Evolutionary conservation across 2,888 invertebrate species (phyloP).

Genomic region (Fissipunctia ypsillon): DNA sequence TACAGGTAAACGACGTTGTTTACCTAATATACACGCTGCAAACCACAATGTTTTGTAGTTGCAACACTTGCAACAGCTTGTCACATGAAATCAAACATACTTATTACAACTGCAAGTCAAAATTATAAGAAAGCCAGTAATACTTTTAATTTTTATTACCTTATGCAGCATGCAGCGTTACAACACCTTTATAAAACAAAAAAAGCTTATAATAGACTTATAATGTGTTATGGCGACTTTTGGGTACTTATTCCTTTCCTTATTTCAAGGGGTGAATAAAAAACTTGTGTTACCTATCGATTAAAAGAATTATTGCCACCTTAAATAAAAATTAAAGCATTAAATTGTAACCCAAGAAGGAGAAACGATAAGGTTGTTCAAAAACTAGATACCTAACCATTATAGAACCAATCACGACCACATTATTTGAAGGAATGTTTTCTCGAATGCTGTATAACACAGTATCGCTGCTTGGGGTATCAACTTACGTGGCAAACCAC

Average conservation of each 20-base stretch:
- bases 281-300: neutral
- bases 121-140: conserved; percentile 5
- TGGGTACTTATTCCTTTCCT: neutral
- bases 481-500: conserved; percentile 42
- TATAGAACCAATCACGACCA: conserved; percentile 24
- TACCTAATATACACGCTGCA: conserved; percentile 21
- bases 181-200: conserved; percentile 3
- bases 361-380: conserved; percentile 14
- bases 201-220: neutral
- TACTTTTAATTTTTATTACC: conserved; percentile 26
- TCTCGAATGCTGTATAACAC: conserved; percentile 26
- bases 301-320: neutral
- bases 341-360: conserved; percentile 11
- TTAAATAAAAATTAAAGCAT: neutral
- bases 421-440: conserved; percentile 39
- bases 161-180: neutral
- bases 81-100: conserved; percentile 46
- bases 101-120: conserved; percentile 17
- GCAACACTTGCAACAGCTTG: conserved; percentile 38
- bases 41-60: conserved; percentile 31
- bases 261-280: neutral
- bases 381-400: conserved; percentile 12
- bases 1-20: conserved; percentile 29
- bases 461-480: conserved; percentile 23
- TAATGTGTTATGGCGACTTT: neutral